Percentiles rank a stretch among this genome's conserved stretches.
Conservation (phyloP, 2,113 vertebrate genomes). For the Lota lota region DNA sequence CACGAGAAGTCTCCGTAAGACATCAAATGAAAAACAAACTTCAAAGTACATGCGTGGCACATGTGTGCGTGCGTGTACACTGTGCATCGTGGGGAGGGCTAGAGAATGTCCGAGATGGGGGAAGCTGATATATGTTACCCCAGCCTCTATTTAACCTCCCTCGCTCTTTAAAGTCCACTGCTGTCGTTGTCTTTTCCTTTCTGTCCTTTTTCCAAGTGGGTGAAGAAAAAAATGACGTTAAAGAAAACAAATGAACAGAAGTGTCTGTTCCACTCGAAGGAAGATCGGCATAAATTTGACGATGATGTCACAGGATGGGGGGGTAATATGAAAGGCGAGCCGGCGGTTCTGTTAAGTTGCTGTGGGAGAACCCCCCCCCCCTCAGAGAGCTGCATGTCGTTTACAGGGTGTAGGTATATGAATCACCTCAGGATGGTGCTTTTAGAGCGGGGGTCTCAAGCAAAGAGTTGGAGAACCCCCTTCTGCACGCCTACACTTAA, state of each 20-base stretch:
- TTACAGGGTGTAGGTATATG: slow-evolving; percentile 29
- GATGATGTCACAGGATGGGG: slow-evolving; percentile 21
- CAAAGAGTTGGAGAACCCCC: slow-evolving; percentile 16
- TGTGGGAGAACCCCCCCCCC: not conserved
- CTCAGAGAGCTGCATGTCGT: not conserved
- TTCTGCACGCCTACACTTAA: not conserved
- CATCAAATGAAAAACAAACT: slow-evolving; percentile 61
- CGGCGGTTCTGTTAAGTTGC: slow-evolving; percentile 21
- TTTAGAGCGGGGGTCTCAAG: slow-evolving; percentile 19
- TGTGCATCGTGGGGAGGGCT: too few relatives aligned
- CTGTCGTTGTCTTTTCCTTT: too few relatives aligned
- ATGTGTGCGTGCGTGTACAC: too few relatives aligned
- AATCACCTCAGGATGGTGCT: slow-evolving; percentile 2
- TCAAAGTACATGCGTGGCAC: slow-evolving; percentile 63
- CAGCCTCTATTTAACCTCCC: slow-evolving; percentile 29
- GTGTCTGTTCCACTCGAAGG: too few relatives aligned
- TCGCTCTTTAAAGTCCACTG: slow-evolving; percentile 31
- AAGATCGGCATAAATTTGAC: too few relatives aligned
- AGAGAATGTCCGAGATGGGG: too few relatives aligned
- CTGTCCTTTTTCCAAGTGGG: not conserved
- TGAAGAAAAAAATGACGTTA: slow-evolving; percentile 18
- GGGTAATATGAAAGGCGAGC: slow-evolving; percentile 35
- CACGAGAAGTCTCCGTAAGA: slow-evolving; percentile 47
- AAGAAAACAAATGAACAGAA: slow-evolving; percentile 49
- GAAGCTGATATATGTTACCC: slow-evolving; percentile 45